Base-by-base conservation (phyloP, 1,140 invertebrate genomes). In the Drosophila pseudoananassae region DNA sequence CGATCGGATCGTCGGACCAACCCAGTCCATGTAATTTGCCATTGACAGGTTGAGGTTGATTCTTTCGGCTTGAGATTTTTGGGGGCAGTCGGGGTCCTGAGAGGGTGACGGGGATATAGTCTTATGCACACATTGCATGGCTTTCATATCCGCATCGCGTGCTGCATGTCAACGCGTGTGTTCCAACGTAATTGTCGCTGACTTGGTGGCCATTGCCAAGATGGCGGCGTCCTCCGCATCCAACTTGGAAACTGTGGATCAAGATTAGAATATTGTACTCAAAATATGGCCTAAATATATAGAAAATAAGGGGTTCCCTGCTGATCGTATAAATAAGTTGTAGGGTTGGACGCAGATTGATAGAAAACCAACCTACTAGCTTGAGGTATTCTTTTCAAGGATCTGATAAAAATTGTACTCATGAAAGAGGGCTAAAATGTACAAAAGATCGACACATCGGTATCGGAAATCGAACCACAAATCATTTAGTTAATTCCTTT, bases 131-230 rank as follows among this genome's bases (percentile, higher is more conserved):
- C 36, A 68, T 50, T 23, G 51, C 69, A 79, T 68, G 40, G 55
- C 50, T 55, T 45, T 63, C 76, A 78, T 82, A 71, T 88, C 75
- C 81, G 78, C 75, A 83, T 88, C 83, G 83, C 83, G 83, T 88
- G 83, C 84, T 60, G 83, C 83, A 88, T 88, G 83, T 88, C 83
- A 89, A 89, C 83, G 83, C 83, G 84, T 88, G 83, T 82, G 83
- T 87, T 87, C 82, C 64, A 55, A 55, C 71, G 81, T 79, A 85
- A 87, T 85, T 80, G 77, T 76, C 81, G 64, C 70, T 50, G 70
- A 73, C 70, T 73, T 65, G 71, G 71, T 75, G 71, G 71, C 71
- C 73, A 76, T 76, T 76, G 72, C 55, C 49, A 76, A 76, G 54
- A 75, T 76, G 73, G 72, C 73, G 61, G 38, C 61, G 40, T 51